Evolutionary conservation across 2,888 invertebrate species (phyloP), one percentile per base, ranked within the genome.

Genomic region (Camptogramma bilineatum): DNA sequence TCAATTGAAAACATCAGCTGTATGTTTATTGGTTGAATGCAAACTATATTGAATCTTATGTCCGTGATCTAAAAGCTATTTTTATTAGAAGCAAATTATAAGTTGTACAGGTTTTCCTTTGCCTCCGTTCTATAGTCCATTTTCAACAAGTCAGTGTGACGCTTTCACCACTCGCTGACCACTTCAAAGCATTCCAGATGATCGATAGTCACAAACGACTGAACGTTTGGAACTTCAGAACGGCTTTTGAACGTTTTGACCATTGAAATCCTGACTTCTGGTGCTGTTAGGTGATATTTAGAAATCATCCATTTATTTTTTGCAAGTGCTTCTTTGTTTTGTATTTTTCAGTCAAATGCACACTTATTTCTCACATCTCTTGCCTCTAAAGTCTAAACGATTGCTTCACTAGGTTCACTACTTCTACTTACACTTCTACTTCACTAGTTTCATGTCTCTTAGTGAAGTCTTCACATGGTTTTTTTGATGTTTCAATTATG

Each of bases 71-170:
- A 31, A 34, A 9, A 17, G 18, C 18, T 3, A 17, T 54, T 31
- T 18, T 13, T n/a, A 13, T 17, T 16, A 0, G 7, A 46, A 46
- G 13, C 39, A 21, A 19, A 21, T 28, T 57, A 10, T 2, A 7
- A 53, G 53, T 53, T 39, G 39, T 39, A 53, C 7, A 59, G 24
- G 24, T 19, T 17, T 64, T 67, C 71, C 69, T 62, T 69, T 69
- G 56, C 60, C 16, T 78, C 75, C 76, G 77, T 72, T 77, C 59
- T 74, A 72, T 76, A 80, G 74, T 79, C 73, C 70, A 62, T 74
- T 75, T 73, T 67, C 72, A 75, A 75, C 73, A 75, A 75, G 75
- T 71, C 68, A 54, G 44, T 8, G 54, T 50, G 68, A 54, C 67
- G 58, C 62, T 47, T 48, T 16, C 53, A 48, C 62, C 39, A 58